phyloP scores from a whole-genome alignment of 2,888 invertebrate genomes.

The Nephrocerus scutellatus region DNA sequence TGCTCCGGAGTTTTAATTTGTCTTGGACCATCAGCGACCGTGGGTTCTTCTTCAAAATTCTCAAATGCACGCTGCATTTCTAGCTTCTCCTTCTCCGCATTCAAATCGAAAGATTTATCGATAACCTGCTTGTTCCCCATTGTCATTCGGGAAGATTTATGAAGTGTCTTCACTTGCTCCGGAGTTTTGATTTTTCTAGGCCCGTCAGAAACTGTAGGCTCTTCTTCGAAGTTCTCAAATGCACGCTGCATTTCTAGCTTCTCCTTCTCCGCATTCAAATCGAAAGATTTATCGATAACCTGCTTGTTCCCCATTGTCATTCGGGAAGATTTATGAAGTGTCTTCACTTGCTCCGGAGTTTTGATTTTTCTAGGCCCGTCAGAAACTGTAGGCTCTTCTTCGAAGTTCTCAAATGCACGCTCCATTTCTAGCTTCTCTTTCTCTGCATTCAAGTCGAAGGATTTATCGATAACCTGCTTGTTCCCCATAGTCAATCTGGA shows the following conservation, averaged over 20 bases:
- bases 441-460: constrained; percentile 10
- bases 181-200: constrained; percentile 5
- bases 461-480: background rate
- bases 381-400: constrained; percentile 5
- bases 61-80: constrained; percentile 13
- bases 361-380: too few species aligned
- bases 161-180: background rate
- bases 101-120: constrained; percentile 2
- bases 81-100: constrained; percentile 6
- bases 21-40: background rate
- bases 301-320: too few species aligned
- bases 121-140: constrained; percentile 2
- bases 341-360: too few species aligned
- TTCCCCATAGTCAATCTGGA: constrained; percentile 12
- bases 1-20: constrained; percentile 4
- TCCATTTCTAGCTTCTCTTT: constrained; percentile 9
- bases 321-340: too few species aligned
- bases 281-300: too few species aligned
- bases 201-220: background rate
- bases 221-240: constrained; percentile 11
- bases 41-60: constrained; percentile 11
- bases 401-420: constrained; percentile 12
- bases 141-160: constrained; percentile 5
- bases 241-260: constrained; percentile 4
- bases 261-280: too few species aligned